These are phyloP conservation scores for Gerris lacustris DNA, from an alignment of 2,888 invertebrate species.

Conservation along the genomic window DNA sequence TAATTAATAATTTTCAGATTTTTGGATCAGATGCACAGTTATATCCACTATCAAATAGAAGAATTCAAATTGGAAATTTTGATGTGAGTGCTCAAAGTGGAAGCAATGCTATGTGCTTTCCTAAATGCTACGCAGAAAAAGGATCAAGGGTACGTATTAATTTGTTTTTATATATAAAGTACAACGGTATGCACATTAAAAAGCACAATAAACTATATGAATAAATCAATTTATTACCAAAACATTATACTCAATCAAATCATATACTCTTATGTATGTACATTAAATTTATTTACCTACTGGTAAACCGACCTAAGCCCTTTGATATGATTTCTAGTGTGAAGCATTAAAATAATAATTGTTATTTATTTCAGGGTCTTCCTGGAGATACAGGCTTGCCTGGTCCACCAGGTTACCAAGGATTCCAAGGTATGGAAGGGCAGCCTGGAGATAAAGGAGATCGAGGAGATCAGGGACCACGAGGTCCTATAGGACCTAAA, in stretches of 20 bases:
- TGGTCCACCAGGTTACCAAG: conserved; percentile 62
- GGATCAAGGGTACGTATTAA: conserved; percentile 53
- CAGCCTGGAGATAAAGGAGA: conserved; percentile 56
- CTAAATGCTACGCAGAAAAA: conserved; percentile 81
- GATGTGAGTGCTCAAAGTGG: conserved; percentile 26
- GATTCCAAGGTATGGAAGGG: conserved; percentile 61
- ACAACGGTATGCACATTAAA: too few species aligned
- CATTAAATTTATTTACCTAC: too few species aligned
- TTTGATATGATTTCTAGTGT: too few species aligned
- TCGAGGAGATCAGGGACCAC: conserved; percentile 64
- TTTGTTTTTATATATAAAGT: neutral
- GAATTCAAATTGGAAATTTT: conserved; percentile 16
- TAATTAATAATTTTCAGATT: too few species aligned
- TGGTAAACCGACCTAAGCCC: too few species aligned
- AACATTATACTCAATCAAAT: too few species aligned
- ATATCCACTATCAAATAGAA: neutral
- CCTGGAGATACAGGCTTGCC: conserved; percentile 66
- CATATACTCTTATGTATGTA: too few species aligned
- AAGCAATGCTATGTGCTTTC: conserved; percentile 45
- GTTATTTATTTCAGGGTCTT: conserved; percentile 46
- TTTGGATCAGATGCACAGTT: too few species aligned
- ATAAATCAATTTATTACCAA: too few species aligned
- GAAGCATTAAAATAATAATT: too few species aligned
- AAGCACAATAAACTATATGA: too few species aligned
- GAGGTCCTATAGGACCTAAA: conserved; percentile 71